phyloP scores from a whole-genome alignment of 2,113 vertebrate genomes.

The Cephalopterus ornatus region DNA sequence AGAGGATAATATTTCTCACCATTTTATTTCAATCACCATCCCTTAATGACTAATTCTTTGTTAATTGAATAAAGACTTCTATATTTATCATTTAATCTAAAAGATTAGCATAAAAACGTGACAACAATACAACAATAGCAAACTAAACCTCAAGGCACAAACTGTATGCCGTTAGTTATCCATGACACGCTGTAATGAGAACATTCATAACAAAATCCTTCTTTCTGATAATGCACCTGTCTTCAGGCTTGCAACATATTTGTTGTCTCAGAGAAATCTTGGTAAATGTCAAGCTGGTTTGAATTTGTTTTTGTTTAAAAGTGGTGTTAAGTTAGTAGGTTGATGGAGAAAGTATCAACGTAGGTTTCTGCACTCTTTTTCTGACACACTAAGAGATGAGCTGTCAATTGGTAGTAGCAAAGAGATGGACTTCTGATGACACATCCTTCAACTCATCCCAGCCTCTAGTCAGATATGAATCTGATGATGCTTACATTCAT shows the following conservation, averaged over 20 bases:
- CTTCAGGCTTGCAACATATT: constrained; percentile 45
- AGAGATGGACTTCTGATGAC: neutral
- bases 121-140: neutral
- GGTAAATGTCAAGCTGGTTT: constrained; percentile 22
- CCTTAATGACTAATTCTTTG: neutral
- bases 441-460: neutral
- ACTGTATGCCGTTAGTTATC: constrained; percentile 33
- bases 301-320: neutral
- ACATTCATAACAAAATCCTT: constrained; percentile 53
- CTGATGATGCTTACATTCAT: neutral
- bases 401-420: neutral
- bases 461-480: neutral
- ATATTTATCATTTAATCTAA: constrained; percentile 29
- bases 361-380: neutral
- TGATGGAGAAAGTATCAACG: neutral
- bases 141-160: constrained; percentile 48
- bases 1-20: neutral
- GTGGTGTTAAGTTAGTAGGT: neutral
- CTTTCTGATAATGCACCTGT: constrained; percentile 41
- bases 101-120: constrained; percentile 50
- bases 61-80: constrained; percentile 45
- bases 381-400: neutral
- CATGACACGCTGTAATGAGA: constrained; percentile 44
- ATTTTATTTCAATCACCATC: neutral
- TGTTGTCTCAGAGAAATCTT: constrained; percentile 30